Evolutionary conservation across 2,888 invertebrate genomes (phyloP), one percentile per base, ranked within the genome.

Genomic region (Diarsia dahlii): DNA sequence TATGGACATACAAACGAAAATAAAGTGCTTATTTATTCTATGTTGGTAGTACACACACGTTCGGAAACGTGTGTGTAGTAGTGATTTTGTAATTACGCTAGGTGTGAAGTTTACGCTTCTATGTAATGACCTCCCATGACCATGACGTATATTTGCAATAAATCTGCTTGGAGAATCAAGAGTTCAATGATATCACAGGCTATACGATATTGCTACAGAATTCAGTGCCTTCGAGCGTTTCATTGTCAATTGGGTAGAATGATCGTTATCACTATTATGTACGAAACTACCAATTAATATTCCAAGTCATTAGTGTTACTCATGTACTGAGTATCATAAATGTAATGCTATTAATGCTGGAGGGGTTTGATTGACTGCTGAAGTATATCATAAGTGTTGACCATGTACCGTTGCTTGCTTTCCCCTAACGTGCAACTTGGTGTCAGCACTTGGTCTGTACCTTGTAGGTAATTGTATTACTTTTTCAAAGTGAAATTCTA

Each of bases 111-210:
- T 87, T 84, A 88, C 80, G 88, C 77, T 80, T 84, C 78, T 81
- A 77, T 67, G 77, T 84, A 80, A 82, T 84, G 88, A 85, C 82
- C 84, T 87, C 83, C 89, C 88, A 89, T 90, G 90, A 88, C 90
- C 89, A 84, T 90, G 90, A 88, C 81, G 89, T 88, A 80, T 85
- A 80, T 85, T 80, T 81, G 82, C 81, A 89, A 85, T 87, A 86
- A 84, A 84, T 86, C 77, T 82, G 68, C 82, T 80, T 70, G 72
- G 58, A 23, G 80, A 84, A 76, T 80, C 81, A 81, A 86, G 87
- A 91, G 90, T 90, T 91, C 89, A 90, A 89, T 90, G 90, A 85
- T 89, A 87, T 86, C 84, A 85, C 66, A 71, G 74, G 70, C 66
- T 70, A 23, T 80, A 76, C 12, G 64, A 81, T 81, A 82, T 87